Evolutionary conservation across 1,140 invertebrate species (phyloP).

Genomic region (Coelopa frigida): DNA sequence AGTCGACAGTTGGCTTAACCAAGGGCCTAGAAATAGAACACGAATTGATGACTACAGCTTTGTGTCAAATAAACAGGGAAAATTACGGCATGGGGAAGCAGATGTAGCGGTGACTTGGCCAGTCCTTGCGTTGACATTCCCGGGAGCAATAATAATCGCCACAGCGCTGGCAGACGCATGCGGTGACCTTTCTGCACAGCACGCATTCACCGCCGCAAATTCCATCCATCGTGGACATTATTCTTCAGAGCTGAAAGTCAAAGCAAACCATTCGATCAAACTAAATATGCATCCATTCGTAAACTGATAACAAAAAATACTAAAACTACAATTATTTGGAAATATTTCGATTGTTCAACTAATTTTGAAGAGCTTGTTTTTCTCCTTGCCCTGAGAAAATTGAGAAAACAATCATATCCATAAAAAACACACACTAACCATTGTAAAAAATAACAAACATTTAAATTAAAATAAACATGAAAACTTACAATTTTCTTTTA

Average conservation of each 20-base stretch:
- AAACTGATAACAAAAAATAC: neutral
- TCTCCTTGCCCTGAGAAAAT: no score
- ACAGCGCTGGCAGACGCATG: slow-evolving; percentile 10
- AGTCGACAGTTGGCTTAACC: neutral
- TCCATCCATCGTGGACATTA: no score
- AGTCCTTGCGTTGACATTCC: slow-evolving; percentile 11
- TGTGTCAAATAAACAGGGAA: neutral
- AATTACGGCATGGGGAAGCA: slow-evolving; percentile 15
- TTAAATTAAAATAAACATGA: no score
- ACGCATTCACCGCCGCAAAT: slow-evolving; percentile 8
- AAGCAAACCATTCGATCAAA: no score
- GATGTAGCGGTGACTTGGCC: slow-evolving; percentile 14
- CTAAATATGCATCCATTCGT: neutral
- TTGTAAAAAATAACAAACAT: no score
- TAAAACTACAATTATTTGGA: neutral
- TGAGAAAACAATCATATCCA: no score
- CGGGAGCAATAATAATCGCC: slow-evolving; percentile 13
- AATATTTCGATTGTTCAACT: neutral
- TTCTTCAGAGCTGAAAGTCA: no score
- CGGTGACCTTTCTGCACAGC: neutral
- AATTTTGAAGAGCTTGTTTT: neutral
- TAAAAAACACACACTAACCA: no score
- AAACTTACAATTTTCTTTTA: no score
- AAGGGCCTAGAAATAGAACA: neutral
- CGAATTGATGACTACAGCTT: neutral